Conservation (phyloP, 2,797 vertebrate species). For the Micromesistius poutassou region DNA sequence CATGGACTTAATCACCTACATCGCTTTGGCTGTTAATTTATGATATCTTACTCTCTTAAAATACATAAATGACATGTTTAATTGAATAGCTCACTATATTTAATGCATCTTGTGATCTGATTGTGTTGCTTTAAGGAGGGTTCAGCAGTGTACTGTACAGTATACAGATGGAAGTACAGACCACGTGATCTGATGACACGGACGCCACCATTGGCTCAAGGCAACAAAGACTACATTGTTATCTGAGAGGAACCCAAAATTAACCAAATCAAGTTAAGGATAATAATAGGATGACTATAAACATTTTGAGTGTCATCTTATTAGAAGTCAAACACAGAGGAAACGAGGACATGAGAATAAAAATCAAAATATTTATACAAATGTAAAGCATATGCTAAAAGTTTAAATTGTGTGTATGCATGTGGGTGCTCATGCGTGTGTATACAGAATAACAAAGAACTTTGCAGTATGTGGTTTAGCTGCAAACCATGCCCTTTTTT, state of each 20-base stretch:
- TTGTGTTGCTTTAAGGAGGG: background rate
- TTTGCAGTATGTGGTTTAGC: no score
- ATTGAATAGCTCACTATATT: background rate
- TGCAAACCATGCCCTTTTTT: background rate
- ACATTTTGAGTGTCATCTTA: background rate
- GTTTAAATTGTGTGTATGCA: background rate
- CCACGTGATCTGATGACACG: background rate
- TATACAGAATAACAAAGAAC: no score
- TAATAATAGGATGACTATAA: background rate
- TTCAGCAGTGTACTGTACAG: background rate
- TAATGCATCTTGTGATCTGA: background rate
- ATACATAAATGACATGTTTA: background rate
- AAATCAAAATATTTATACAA: background rate
- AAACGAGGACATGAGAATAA: background rate
- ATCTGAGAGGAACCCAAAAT: constrained; percentile 41
- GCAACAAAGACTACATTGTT: constrained; percentile 62
- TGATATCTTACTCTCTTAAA: background rate
- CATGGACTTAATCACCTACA: background rate
- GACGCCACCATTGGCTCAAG: background rate
- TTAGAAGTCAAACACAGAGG: background rate
- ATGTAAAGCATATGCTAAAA: background rate
- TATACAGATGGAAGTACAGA: no score
- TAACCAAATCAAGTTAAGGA: constrained; percentile 51
- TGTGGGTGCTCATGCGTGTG: background rate
- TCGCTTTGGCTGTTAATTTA: background rate